Evolutionary conservation across 2,888 invertebrate genomes (phyloP), one percentile per base, ranked within the genome.

Genomic region (Melipona beecheii): DNA sequence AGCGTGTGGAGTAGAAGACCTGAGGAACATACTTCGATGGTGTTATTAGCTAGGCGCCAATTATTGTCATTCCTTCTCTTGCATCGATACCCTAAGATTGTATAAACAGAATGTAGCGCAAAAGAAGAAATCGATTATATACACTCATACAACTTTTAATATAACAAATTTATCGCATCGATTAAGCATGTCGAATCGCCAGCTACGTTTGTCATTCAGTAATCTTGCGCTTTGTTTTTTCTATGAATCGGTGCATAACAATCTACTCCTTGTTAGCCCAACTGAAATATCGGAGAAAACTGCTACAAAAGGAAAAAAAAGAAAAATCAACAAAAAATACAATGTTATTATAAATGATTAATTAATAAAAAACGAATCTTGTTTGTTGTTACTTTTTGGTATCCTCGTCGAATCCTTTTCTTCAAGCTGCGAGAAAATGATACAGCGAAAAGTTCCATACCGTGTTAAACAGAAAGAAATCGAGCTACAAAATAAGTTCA

Each of bases 271-370:
- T 88, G 90, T 91, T 92, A 90, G 90, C 86, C 85, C 89, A 86
- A 87, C 80, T 86, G 87, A 87, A 88, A 85, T 86, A 85, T 88
- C 79, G 84, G 73, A 66, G 81, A 77, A 85, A 87, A 77, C 84
- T 86, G 79, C 86, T 81, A 78, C 86, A 80, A 84, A 87, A 83
- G 50, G 64, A 71, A 78, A 84, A 76, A 90, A 78, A 43, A 9
- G 9, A 78, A 84, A 78, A 90, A 78, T 87, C 86, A 84, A 88
- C 81, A 87, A 91, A 83, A 90, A 90, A 90, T 89, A 91, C 88
- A 91, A 92, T 93, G 92, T 93, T 93, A 93, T 93, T 92, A 93
- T 92, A 92, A 93, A 93, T 87, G 86, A 92, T 91, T 92, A 92
- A 91, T 92, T 92, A 92, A 93, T 93, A 93, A 93, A 92, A 92